Conservation (phyloP, 2,797 vertebrate species). For the Fistularia tabacaria region DNA sequence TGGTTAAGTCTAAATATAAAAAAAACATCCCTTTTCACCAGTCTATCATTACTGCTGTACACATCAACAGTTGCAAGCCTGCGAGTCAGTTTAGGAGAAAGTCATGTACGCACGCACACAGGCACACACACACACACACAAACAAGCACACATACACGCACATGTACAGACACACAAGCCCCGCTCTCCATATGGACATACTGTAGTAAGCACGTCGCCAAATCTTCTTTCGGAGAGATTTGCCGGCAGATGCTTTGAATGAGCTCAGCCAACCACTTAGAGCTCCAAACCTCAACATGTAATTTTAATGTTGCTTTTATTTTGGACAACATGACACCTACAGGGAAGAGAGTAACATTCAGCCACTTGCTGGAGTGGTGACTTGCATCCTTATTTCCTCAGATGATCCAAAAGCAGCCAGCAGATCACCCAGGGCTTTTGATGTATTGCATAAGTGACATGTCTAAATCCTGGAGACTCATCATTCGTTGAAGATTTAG, state of each 20-base stretch:
- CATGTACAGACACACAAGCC: conserved; percentile 11
- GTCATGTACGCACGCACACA: neutral
- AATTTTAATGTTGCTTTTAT: neutral
- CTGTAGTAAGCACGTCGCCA: conserved; percentile 22
- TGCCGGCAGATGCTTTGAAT: conserved; percentile 35
- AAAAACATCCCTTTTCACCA: no score
- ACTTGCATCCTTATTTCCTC: neutral
- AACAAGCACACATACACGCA: neutral
- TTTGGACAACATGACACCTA: neutral
- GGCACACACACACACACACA: no score
- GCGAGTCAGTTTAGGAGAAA: no score
- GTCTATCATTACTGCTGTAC: no score
- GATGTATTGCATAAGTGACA: neutral
- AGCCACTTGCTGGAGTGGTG: neutral
- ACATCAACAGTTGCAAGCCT: no score
- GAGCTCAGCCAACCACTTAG: conserved; percentile 30
- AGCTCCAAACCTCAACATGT: conserved; percentile 18
- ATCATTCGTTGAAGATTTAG: conserved; percentile 6
- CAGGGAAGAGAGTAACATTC: neutral
- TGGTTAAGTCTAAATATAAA: no score
- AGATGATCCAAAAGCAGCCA: neutral
- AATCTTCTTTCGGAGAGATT: conserved; percentile 44
- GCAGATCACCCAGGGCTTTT: neutral
- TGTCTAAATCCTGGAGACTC: neutral
- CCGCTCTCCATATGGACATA: conserved; percentile 23